Base-by-base conservation (phyloP, 2,888 invertebrate species). In the Litoditis marina region DNA sequence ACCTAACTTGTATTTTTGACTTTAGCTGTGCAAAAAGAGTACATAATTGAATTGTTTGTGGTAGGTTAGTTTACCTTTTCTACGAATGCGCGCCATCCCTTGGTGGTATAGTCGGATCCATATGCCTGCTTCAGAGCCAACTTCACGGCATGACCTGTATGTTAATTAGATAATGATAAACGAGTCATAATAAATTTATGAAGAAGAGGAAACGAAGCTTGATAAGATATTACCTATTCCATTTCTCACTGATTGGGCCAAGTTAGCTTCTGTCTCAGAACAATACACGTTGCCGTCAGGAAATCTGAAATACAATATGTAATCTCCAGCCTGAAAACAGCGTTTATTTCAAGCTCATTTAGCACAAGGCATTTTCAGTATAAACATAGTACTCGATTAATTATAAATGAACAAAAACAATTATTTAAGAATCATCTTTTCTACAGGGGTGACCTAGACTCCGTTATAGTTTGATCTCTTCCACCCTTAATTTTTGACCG, bases 21-120 rank as follows among this genome's bases (percentile, higher is more conserved):
- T n/a, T n/a, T n/a, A n/a, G n/a, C n/a, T n/a, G n/a, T n/a, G n/a
- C n/a, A n/a, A n/a, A n/a, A n/a, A n/a, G n/a, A n/a, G n/a, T n/a
- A n/a, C n/a, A n/a, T n/a, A n/a, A n/a, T n/a, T n/a, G n/a, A n/a
- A n/a, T n/a, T n/a, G n/a, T n/a, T n/a, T n/a, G n/a, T n/a, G n/a
- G n/a, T n/a, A n/a, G n/a, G n/a, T n/a, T n/a, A n/a, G n/a, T 13
- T 30, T 39, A 73, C 73, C 64, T 77, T 70, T 49, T 77, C 74
- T 19, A 64, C 65, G 51, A 77, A 77, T 4, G 65, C 66, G 22
- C 63, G 65, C 74, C 74, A 77, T 59, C 76, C 76, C 53, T 74
- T 77, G 13, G 65, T 64, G 11, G 64, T 63, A 46, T 70, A 74
- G 32, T 73, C 74, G 22, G 56, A 50, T 22, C 76, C 76, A 62